Percentiles rank a stretch among this genome's conserved stretches.
Evolutionary conservation across 2,113 vertebrate species (phyloP).

Genomic region (Platanista minor): DNA sequence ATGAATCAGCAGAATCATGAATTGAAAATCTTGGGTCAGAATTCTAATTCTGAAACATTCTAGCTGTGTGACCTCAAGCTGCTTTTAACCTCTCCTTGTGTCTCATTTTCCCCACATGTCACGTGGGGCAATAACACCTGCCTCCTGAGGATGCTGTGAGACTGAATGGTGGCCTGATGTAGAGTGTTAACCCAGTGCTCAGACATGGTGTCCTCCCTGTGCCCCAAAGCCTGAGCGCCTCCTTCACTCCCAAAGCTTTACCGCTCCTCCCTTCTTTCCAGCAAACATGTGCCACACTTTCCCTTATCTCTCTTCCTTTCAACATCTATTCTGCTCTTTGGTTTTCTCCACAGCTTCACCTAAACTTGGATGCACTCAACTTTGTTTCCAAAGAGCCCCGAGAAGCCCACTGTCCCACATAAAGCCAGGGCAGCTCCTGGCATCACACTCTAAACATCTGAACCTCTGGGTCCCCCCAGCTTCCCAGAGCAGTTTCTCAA

Average conservation of each 20-base stretch:
- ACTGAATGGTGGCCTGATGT: too few species aligned
- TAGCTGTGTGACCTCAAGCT: not conserved
- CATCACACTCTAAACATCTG: not conserved
- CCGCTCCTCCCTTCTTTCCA: not conserved
- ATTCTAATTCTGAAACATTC: not conserved
- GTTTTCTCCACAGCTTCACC: not conserved
- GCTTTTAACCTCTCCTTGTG: not conserved
- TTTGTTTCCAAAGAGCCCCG: not conserved
- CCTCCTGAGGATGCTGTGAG: accelerated
- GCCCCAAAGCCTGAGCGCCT: not conserved
- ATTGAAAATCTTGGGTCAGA: not conserved
- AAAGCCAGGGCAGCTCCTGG: not conserved
- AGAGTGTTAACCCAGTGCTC: not conserved
- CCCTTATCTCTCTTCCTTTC: not conserved
- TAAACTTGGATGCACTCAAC: not conserved
- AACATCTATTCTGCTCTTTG: not conserved
- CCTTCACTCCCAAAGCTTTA: not conserved
- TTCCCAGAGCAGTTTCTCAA: not conserved
- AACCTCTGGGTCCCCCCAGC: not conserved
- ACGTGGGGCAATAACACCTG: not conserved
- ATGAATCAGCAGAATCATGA: not conserved
- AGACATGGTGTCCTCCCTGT: not conserved
- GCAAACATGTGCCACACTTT: not conserved
- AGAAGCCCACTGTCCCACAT: not conserved
- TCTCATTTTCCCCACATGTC: not conserved